Base-by-base conservation (phyloP, 2,888 invertebrate species). In the Drosophila ezoana region DNA sequence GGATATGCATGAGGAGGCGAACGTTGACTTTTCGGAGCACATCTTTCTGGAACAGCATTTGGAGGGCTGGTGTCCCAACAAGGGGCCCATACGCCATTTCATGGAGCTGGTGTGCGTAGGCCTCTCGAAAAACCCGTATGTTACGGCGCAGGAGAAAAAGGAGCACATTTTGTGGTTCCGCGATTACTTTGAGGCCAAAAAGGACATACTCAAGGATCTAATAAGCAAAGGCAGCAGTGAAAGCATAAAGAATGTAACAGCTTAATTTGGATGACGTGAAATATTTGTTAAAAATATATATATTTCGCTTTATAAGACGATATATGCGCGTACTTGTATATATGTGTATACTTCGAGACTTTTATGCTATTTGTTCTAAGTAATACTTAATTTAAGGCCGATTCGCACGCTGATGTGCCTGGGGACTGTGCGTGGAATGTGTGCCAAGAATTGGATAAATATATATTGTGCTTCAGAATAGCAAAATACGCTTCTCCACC, bases 31-130 rank as follows among this genome's bases (percentile, higher is more conserved):
- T 91, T 95, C 97, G 0, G 98, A 99, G 78, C 99, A 99, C 91
- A 94, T 99, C 28, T 98, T 99, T 92, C 93, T 99, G 11, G 98
- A 99, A 70, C 93, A 95, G 14, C 95, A 97, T 90, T 93, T 99
- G 14, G 95, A 96, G 83, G 95, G 94, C 0, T 98, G 98, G 96
- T 99, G 99, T 90, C 99, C 99, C 0, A 94, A 93, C 47, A 95
- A 94, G 79, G 99, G 99, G 0, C 99, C 99, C 0, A 94, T 99
- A 75, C 94, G 98, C 8, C 97, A 99, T 92, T 99, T 98, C 91
- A 99, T 99, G 99, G 98, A 99, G 89, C 93, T 99, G 6, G 98
- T 99, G 0, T 96, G 97, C 80, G 95, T 96, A 0, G 99, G 99
- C 5, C 93, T 99, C 1, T 98, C 98, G 0, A 98, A 98, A 92